phyloP scores from a whole-genome alignment of 2,888 invertebrate species.

The Dryobota labecula region DNA sequence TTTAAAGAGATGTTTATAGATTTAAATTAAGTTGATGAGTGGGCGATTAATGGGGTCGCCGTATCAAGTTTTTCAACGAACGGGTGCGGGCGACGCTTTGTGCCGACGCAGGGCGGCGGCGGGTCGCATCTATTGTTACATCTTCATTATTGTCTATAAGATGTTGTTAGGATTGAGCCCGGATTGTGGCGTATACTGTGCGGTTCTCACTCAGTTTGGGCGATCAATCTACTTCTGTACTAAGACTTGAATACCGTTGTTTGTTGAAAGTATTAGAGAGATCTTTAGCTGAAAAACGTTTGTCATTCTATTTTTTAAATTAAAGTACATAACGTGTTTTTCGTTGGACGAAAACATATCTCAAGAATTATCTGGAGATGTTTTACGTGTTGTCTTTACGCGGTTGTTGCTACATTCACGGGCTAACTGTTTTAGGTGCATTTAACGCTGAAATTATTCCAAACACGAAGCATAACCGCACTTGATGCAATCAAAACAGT shows the following conservation, averaged over 20 bases:
- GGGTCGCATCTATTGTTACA: conserved; percentile 76
- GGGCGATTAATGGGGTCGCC: conserved; percentile 69
- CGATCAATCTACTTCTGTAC: conserved; percentile 76
- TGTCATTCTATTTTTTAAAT: conserved; percentile 69
- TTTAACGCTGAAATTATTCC: conserved; percentile 21
- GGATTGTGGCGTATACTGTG: conserved; percentile 53
- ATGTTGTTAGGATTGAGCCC: conserved; percentile 77
- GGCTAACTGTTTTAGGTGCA: conserved; percentile 27
- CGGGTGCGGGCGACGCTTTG: conserved; percentile 59
- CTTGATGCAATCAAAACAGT: conserved; percentile 51
- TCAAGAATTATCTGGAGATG: conserved; percentile 39
- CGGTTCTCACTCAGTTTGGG: conserved; percentile 57
- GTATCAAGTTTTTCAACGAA: conserved; percentile 84
- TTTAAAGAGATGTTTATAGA: conserved; percentile 79
- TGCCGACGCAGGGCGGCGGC: conserved; percentile 25
- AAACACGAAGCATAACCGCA: conserved; percentile 26
- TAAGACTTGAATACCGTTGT: conserved; percentile 85
- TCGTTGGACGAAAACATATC: conserved; percentile 52
- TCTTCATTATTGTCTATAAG: conserved; percentile 79
- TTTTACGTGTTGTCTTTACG: conserved; percentile 54
- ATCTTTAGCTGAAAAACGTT: conserved; percentile 74
- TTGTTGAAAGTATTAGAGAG: conserved; percentile 83
- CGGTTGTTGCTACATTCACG: conserved; percentile 51
- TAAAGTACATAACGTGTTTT: conserved; percentile 56
- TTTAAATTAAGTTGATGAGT: conserved; percentile 72